These are phyloP conservation scores for Drymonia ruficornis DNA, from an alignment of 2,888 invertebrate genomes.

Conservation along the genomic window DNA sequence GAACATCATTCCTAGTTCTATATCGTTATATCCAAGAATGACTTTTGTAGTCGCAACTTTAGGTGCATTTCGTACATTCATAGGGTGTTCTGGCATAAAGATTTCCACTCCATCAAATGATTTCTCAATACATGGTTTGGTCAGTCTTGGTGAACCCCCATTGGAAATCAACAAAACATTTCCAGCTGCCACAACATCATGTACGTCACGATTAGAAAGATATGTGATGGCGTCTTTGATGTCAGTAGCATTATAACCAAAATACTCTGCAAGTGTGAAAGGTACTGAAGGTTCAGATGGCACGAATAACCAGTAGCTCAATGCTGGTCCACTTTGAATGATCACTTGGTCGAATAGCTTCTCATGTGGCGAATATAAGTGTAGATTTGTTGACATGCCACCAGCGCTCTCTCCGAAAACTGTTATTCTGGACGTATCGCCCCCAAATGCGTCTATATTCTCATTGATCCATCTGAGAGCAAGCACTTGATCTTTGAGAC, in stretches of 20 bases:
- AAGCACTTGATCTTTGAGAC: slow-evolving; percentile 47
- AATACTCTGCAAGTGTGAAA: slow-evolving; percentile 16
- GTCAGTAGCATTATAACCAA: slow-evolving; percentile 16
- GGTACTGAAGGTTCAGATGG: slow-evolving; percentile 12
- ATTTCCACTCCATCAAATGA: slow-evolving; percentile 16
- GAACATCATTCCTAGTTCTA: slow-evolving; percentile 13
- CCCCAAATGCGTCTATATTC: slow-evolving; percentile 50
- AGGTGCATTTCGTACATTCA: slow-evolving; percentile 6
- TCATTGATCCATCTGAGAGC: slow-evolving; percentile 51
- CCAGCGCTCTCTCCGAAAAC: slow-evolving; percentile 49
- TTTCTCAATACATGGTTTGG: slow-evolving; percentile 21
- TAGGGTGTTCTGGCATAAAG: slow-evolving; percentile 18
- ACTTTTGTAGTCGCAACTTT: slow-evolving; percentile 13
- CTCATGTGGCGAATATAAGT: slow-evolving; percentile 18
- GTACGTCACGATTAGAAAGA: slow-evolving; percentile 15
- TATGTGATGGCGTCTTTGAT: slow-evolving; percentile 15
- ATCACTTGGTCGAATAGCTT: slow-evolving; percentile 25
- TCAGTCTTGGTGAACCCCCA: background rate
- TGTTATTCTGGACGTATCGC: slow-evolving; percentile 36
- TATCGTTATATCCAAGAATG: slow-evolving; percentile 21
- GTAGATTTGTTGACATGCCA: slow-evolving; percentile 28
- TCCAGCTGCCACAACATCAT: slow-evolving; percentile 5
- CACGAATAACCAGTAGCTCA: slow-evolving; percentile 5
- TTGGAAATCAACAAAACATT: slow-evolving; percentile 6
- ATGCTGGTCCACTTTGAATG: slow-evolving; percentile 23